phyloP scores from a whole-genome alignment of 2,888 invertebrate species.

The Pyrocoelia pectoralis region DNA sequence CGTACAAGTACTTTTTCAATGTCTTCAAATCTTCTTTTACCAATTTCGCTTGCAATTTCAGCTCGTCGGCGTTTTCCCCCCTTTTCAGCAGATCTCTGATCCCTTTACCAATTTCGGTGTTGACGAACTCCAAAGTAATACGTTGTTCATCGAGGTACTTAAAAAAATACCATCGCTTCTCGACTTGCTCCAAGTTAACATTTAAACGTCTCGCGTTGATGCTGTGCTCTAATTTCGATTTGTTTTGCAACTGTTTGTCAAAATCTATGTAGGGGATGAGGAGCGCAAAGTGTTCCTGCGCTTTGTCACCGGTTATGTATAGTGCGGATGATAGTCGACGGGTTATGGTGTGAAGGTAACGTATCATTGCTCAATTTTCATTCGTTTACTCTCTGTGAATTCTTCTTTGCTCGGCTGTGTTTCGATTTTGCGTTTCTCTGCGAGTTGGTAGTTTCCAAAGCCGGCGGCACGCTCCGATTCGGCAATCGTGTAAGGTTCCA shows the following conservation, averaged over 20 bases:
- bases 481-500: conserved; percentile 87
- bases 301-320: conserved; percentile 74
- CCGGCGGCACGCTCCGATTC: conserved; percentile 94
- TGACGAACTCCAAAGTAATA: conserved; percentile 63
- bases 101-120: conserved; percentile 61
- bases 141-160: conserved; percentile 64
- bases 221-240: conserved; percentile 63
- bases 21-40: conserved; percentile 66
- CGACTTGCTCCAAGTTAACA: conserved; percentile 65
- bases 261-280: conserved; percentile 75
- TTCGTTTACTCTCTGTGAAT: conserved; percentile 24
- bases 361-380: conserved; percentile 47
- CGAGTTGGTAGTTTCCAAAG: conserved; percentile 76
- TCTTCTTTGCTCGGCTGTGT: conserved; percentile 66
- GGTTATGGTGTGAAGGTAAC: conserved; percentile 44
- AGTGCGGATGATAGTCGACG: conserved; percentile 63
- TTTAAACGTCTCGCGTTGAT: conserved; percentile 64
- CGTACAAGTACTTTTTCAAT: conserved; percentile 70
- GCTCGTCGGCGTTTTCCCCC: conserved; percentile 58
- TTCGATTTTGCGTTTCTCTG: conserved; percentile 76
- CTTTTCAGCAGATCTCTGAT: conserved; percentile 60
- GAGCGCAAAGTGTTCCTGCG: conserved; percentile 71
- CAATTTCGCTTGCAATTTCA: conserved; percentile 63
- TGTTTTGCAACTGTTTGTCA: conserved; percentile 64
- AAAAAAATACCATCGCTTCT: conserved; percentile 70